Conservation (phyloP, 2,888 invertebrate species). For the Myopa testacea region DNA sequence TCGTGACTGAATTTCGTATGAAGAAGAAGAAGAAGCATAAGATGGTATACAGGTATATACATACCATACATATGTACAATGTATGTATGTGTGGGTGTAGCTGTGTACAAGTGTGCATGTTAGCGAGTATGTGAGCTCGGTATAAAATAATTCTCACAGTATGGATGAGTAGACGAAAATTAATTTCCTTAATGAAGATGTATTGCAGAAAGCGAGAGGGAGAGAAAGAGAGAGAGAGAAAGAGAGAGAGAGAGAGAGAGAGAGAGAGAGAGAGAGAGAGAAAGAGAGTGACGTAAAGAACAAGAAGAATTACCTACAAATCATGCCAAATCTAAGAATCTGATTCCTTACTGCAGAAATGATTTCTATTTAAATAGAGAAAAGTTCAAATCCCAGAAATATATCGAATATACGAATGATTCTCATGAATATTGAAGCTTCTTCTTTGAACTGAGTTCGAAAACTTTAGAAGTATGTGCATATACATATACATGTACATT, state of each 20-base stretch:
- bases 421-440: not conserved
- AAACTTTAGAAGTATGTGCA: not conserved
- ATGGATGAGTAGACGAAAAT: constrained; percentile 10
- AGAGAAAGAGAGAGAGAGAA: not conserved
- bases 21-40: too few relatives aligned
- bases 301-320: not conserved
- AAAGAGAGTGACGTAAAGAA: not conserved
- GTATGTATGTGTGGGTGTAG: not conserved
- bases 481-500: too few relatives aligned
- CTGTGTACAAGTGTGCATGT: not conserved
- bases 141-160: too few relatives aligned
- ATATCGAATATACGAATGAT: too few relatives aligned
- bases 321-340: not conserved
- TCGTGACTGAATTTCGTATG: too few relatives aligned
- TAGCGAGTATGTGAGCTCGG: not conserved
- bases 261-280: not conserved
- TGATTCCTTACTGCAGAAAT: too few relatives aligned
- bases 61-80: not conserved
- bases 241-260: not conserved
- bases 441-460: not conserved
- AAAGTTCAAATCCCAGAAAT: too few relatives aligned
- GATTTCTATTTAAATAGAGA: not conserved
- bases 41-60: not conserved
- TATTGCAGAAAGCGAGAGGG: not conserved
- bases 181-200: constrained; percentile 38